Base-by-base conservation (phyloP, 2,888 invertebrate species). In the Dusona sp. region DNA sequence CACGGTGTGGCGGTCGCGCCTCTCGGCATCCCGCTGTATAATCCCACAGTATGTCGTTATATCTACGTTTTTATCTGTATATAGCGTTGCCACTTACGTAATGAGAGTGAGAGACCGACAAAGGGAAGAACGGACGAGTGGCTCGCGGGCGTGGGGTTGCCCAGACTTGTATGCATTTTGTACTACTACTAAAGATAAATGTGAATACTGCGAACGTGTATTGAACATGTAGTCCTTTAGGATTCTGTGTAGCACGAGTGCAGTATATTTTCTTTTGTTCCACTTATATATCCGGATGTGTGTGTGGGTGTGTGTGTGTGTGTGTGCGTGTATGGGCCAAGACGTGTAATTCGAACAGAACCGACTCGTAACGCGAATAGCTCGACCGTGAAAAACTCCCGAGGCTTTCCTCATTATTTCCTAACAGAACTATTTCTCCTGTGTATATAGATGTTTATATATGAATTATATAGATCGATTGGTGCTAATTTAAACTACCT, bases 101-200 rank as follows among this genome's bases (percentile, higher is more conserved):
- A 86, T 86, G 86, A 86, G 85, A 79, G 83, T 77, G 79, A 83
- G 79, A 79, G 77, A 79, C 86, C 86, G 86, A 86, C 86, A 83
- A 86, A 86, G 83, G 83, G n/a, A 73, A 81, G 78, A 78, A 79
- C 79, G 70, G 57, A 80, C 74, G 68, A 61, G 61, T 45, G 74
- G 67, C 68, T 79, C 67, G 48, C 54, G 78, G 29, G 57, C 68
- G 33, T 33, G 38, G 54, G 19, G 78, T 42, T 64, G 22, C 38
- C 38, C 51, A 65, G 72, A 61, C 61, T 11, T 61, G 29, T 79
- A 22, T 74, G 67, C 68, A 45, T 42, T 25, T 64, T 68, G 22
- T n/a, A 38, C 29, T 57, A 57, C 54, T 38, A 57, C 48, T 36
- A 29, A 33, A 19, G 33, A 64, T 13, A 33, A 64, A 33, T 33